A percentile compares a stretch with the other conserved stretches of the same genome.
phyloP scores from a whole-genome alignment of 2,113 vertebrate genomes.

The Cyprinodon brontotheroides region DNA sequence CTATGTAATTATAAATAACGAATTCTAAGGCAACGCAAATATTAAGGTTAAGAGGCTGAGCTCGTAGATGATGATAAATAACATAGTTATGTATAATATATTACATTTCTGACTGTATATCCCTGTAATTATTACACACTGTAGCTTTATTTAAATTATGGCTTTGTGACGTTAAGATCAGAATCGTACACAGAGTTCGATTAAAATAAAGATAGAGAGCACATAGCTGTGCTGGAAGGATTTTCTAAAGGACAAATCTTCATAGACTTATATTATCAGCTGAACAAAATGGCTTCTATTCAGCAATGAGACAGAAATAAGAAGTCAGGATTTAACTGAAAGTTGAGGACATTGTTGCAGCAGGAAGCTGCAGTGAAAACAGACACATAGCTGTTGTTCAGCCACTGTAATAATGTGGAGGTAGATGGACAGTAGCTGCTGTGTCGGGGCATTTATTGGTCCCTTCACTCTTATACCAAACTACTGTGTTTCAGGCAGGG shows the following conservation, averaged over 20 bases:
- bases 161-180: no score
- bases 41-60: no score
- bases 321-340: neutral
- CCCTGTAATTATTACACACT: no score
- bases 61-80: no score
- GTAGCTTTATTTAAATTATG: no score
- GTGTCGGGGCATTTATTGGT: no score
- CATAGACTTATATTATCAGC: neutral
- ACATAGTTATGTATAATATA: no score
- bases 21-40: no score
- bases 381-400: slow-evolving; percentile 61
- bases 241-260: neutral
- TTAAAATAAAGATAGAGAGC: neutral
- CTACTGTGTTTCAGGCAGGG: slow-evolving; percentile 2
- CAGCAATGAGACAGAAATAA: neutral
- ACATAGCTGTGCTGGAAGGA: neutral
- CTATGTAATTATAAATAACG: no score
- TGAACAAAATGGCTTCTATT: neutral
- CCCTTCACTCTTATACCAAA: no score
- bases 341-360: neutral
- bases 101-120: no score
- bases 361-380: slow-evolving; percentile 11
- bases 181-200: no score
- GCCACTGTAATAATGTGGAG: slow-evolving; percentile 57
- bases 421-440: slow-evolving; percentile 42